Base-by-base conservation (phyloP, 1,140 invertebrate genomes). In the Caerostris darwini region DNA sequence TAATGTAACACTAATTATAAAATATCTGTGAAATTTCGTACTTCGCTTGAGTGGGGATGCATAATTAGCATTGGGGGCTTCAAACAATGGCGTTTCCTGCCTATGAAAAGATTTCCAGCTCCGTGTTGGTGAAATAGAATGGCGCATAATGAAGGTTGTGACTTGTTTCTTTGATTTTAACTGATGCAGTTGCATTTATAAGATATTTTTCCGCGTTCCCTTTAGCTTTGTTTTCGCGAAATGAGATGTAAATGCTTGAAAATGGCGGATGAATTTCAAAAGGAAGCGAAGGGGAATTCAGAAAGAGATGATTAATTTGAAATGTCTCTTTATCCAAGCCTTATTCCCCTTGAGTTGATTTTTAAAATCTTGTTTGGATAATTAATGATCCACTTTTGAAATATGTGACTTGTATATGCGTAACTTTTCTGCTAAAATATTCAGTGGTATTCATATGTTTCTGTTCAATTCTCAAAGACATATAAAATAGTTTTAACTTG, bases 1-100 rank as follows among this genome's bases (percentile, higher is more conserved):
- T 87, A 87, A 87, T 87, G 85, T 34, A 87, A 61, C n/a, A 87
- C 57, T 87, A 87, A 87, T 87, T 87, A 87, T 10, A 53, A 87
- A 87, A 87, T 87, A 87, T 50, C 57, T 87, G 85, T 87, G 57
- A 87, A 87, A 87, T 87, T 87, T 50, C 58, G 57, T 86, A 53
- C 50, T 71, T 71, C n/a, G n/a, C 67, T 71, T 71, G n/a, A 10
- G 19, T 10, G 7, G 7, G 19, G 19, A 71, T 34, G 69, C 19
- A 50, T 71, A 71, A 71, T 71, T 71, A 71, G 19, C 34, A 71
- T 71, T 34, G 8, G 19, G 50, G 69, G 10, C 50, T 10, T 34
- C 34, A 34, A 71, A 71, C 19, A 71, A 50, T 71, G 19, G 8
- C 7, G 19, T 6, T 7, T n/a, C 5, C 14, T 58, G 0, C 19